A percentile compares a stretch with the other conserved stretches of the same genome.
These are phyloP conservation scores for Typhlichthys subterraneus DNA, from an alignment of 2,797 vertebrate species.

Conservation along the genomic window DNA sequence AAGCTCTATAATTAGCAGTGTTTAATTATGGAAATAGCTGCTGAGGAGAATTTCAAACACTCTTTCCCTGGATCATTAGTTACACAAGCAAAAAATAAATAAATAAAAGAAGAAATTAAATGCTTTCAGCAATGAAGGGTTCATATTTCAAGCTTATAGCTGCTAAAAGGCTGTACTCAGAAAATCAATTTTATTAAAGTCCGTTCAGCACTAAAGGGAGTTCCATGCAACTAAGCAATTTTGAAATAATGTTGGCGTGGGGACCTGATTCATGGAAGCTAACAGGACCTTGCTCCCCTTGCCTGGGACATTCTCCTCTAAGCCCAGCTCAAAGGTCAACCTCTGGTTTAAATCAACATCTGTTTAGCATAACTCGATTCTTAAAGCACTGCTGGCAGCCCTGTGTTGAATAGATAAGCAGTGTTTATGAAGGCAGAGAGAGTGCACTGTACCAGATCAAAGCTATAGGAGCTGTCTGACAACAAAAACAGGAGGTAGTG, in stretches of 20 bases:
- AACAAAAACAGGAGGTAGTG: conserved; percentile 37
- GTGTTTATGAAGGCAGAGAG: conserved; percentile 45
- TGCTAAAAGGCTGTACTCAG: conserved; percentile 97
- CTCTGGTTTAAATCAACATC: conserved; percentile 82
- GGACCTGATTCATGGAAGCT: conserved; percentile 89
- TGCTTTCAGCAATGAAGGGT: conserved; percentile 96
- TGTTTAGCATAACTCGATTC: conserved; percentile 81
- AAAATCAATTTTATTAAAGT: conserved; percentile 99
- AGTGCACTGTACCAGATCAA: conserved; percentile 53
- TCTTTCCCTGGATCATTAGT: conserved; percentile 95
- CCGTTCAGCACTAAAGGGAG: conserved; percentile 95
- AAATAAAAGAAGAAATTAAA: conserved; percentile 82
- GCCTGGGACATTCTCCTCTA: conserved; percentile 87
- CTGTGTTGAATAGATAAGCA: conserved; percentile 76
- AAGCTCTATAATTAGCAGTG: conserved; percentile 95
- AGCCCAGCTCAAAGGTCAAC: conserved; percentile 85
- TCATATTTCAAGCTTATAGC: conserved; percentile 99
- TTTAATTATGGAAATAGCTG: conserved; percentile 99
- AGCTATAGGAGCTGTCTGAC: conserved; percentile 49
- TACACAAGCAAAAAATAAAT: conserved; percentile 80
- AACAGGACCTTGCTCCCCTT: conserved; percentile 87
- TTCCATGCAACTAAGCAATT: conserved; percentile 96
- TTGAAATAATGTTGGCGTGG: conserved; percentile 88
- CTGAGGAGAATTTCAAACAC: conserved; percentile 93
- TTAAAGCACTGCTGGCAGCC: conserved; percentile 69